Evolutionary conservation across 2,888 invertebrate species (phyloP), one percentile per base, ranked within the genome.

Genomic region (Dexiosoma caninum): DNA sequence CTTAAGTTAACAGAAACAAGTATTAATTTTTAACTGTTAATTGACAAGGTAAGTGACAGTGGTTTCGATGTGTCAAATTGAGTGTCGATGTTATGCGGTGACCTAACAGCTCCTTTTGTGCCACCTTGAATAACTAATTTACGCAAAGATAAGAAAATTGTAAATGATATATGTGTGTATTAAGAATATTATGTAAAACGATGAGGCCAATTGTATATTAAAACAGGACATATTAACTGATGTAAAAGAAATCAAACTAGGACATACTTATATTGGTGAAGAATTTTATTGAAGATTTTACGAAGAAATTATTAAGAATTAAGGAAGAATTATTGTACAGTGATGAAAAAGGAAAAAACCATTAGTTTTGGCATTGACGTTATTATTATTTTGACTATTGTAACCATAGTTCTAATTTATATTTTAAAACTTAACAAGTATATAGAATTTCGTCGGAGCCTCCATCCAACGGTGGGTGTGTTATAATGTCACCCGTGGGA

Each of bases 171-270:
- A 44, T 69, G 69, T 7, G 35, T 69, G 69, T 21, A 57, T 69
- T 21, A 10, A 57, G 32, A 46, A 14, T 12, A 69, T 69, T 55
- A 57, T 55, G 2, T 2, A 55, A 69, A 69, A 46, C 46, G 57
- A 69, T n/a, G 14, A 23, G 23, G 32, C 55, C 32, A 55, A 12
- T 30, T 62, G 62, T 21, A 46, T 12, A 1, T 19, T 62, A 46
- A 62, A 62, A 5, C n/a, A 69, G 46, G 35, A 69, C 10, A 69
- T 12, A 16, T 8, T 44, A 44, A 19, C 55, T 0, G 57, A 69
- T 57, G 30, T 69, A 21, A 69, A 69, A 57, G 44, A 69, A 55
- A 55, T 69, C 30, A 55, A 51, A 55, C 42, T 55, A 67, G 67
- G 67, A 19, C 27, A 32, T 19, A 46, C 12, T 46, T n/a, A n/a